Evolutionary conservation across 2,888 invertebrate genomes (phyloP).

Genomic region (Macaria liturata): DNA sequence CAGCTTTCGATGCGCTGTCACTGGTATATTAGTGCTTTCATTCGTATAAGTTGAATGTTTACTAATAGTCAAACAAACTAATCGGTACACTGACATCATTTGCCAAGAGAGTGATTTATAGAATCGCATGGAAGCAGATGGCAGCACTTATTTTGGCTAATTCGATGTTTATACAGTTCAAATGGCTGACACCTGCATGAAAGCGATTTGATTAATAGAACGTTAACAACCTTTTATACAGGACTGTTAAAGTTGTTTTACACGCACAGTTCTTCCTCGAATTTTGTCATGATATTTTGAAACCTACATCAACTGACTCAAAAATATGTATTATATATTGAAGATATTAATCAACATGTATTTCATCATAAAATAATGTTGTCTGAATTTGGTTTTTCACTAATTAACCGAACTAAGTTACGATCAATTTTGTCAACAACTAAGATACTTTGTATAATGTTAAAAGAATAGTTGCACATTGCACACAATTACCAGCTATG

Average conservation of each 20-base stretch:
- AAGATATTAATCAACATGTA: too few species aligned
- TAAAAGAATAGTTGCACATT: too few species aligned
- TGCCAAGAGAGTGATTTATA: slow-evolving; percentile 21
- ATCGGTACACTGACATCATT: slow-evolving; percentile 29
- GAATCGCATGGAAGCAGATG: slow-evolving; percentile 18
- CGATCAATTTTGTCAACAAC: too few species aligned
- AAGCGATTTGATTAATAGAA: slow-evolving; percentile 16
- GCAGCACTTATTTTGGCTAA: slow-evolving; percentile 21
- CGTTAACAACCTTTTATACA: slow-evolving; percentile 12
- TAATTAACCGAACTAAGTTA: too few species aligned
- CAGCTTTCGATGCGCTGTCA: slow-evolving; percentile 38
- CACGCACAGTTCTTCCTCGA: background rate
- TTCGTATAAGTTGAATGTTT: slow-evolving; percentile 36
- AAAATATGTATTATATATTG: too few species aligned
- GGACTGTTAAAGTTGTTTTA: slow-evolving; percentile 6
- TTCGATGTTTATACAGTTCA: slow-evolving; percentile 23
- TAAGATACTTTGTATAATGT: too few species aligned
- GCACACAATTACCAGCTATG: too few species aligned
- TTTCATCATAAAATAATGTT: too few species aligned
- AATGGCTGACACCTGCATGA: slow-evolving; percentile 25
- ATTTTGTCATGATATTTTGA: too few species aligned
- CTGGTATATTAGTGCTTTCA: slow-evolving; percentile 35
- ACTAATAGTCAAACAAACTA: slow-evolving; percentile 23
- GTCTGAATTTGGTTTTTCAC: too few species aligned
- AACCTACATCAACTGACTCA: too few species aligned